Base-by-base conservation (phyloP, 2,113 vertebrate species). In the Junco hyemalis region DNA sequence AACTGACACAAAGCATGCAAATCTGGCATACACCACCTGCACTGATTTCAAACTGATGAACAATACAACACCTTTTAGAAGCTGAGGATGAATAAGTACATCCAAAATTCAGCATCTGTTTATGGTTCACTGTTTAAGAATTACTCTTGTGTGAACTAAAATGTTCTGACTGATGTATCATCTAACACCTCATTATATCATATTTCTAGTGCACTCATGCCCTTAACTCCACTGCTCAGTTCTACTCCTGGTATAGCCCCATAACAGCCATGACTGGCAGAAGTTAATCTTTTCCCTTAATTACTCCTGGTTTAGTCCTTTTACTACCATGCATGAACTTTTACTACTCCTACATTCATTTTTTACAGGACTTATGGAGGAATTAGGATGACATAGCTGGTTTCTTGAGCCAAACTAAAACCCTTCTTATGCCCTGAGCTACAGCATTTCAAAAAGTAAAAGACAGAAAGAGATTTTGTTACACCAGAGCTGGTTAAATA, bases 381-480 rank as follows among this genome's bases (percentile, higher is more conserved):
- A 90, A 44, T 14, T 54, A 20, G 22, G 93, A 79, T 29, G 36
- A 40, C 89, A 84, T 11, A 86, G 69, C 36, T 11, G 31, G 28
- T 9, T 66, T 51, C 36, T 44, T 24, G 40, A 70, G 51, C 64
- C 60, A 88, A 82, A 90, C 56, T 10, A 87, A 91, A 88, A 51
- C 48, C 91, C 53, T 86, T 59, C 60, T 64, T 47, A 73, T 15
- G 23, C 35, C 44, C 69, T 3, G 6, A 68, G 40, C 22, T 19
- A 42, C 63, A 63, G 45, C 14, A n/a, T 71, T 90, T 88, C 45
- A 64, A 90, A n/a, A 88, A 77, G 38, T 7, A 57, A 36, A 73
- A 85, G 56, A 63, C 24, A 70, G 60, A 94, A 85, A 38, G 40
- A 59, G 51, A 82, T 93, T 86, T 12, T 83, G 51, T 87, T 85